A percentile compares a stretch with the other conserved stretches of the same genome.
phyloP scores from a whole-genome alignment of 2,113 vertebrate genomes.

The Sylvicapra grimmia region DNA sequence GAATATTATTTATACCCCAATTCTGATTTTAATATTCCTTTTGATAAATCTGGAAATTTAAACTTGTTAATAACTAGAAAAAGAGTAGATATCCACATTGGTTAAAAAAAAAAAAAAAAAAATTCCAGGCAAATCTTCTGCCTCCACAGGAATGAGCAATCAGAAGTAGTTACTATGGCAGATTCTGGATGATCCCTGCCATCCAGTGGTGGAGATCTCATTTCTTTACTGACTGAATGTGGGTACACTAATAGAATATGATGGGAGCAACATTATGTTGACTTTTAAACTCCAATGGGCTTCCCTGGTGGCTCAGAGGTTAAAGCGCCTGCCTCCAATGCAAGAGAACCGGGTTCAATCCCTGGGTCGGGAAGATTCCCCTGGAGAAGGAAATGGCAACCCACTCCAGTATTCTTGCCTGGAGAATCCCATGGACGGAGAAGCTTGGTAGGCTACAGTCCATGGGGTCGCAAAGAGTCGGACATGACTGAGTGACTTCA shows the following conservation, averaged over 20 bases:
- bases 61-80: background rate
- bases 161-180: background rate
- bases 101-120: background rate
- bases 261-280: background rate
- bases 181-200: background rate
- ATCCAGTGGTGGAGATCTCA: background rate
- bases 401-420: no score
- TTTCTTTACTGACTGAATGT: background rate
- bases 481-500: no score
- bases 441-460: no score
- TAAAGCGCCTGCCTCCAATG: no score
- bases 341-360: no score
- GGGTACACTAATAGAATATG: background rate
- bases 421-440: no score
- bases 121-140: background rate
- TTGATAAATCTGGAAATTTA: background rate
- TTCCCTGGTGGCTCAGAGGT: no score
- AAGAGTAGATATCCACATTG: background rate
- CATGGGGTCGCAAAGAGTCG: no score
- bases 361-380: no score
- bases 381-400: no score
- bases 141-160: background rate
- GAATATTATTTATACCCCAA: background rate
- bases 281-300: background rate
- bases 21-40: background rate